phyloP scores from a whole-genome alignment of 1,140 invertebrate species.

The Trachelipus rathkii region DNA sequence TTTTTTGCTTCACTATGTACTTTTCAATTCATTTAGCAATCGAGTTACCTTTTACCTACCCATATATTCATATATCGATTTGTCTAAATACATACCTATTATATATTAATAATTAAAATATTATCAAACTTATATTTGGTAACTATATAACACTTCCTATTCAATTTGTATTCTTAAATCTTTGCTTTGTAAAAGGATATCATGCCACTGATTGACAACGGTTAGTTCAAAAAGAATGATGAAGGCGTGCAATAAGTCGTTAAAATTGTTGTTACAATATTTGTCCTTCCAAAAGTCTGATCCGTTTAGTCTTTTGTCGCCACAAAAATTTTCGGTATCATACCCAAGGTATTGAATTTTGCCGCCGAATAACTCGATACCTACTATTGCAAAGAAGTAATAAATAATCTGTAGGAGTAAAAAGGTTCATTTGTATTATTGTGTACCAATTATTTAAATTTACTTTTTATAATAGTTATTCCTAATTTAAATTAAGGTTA shows the following conservation, averaged over 20 bases:
- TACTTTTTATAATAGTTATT: too few species aligned
- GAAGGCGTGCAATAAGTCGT: constrained; percentile 53
- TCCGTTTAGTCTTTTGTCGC: constrained; percentile 52
- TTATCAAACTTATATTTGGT: too few species aligned
- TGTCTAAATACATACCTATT: too few species aligned
- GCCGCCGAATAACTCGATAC: constrained; percentile 56
- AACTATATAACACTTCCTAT: too few species aligned
- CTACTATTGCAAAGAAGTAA: constrained; percentile 58
- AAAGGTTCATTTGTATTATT: not conserved
- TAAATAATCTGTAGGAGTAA: constrained; percentile 51
- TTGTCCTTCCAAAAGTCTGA: constrained; percentile 51
- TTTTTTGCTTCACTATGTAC: too few species aligned
- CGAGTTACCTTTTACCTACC: too few species aligned
- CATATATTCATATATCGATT: too few species aligned
- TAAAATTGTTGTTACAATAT: constrained; percentile 59
- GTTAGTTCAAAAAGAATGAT: constrained; percentile 56
- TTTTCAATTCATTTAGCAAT: too few species aligned
- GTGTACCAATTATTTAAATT: not conserved
- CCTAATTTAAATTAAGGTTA: too few species aligned
- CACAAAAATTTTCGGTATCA: constrained; percentile 50
- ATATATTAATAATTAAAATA: too few species aligned
- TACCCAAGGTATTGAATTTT: constrained; percentile 49
- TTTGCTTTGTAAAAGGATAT: constrained; percentile 50
- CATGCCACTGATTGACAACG: constrained; percentile 60
- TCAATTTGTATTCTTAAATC: too few species aligned